These are phyloP conservation scores for Heteromyza rotundicornis DNA, from an alignment of 2,888 invertebrate genomes.

Conservation along the genomic window DNA sequence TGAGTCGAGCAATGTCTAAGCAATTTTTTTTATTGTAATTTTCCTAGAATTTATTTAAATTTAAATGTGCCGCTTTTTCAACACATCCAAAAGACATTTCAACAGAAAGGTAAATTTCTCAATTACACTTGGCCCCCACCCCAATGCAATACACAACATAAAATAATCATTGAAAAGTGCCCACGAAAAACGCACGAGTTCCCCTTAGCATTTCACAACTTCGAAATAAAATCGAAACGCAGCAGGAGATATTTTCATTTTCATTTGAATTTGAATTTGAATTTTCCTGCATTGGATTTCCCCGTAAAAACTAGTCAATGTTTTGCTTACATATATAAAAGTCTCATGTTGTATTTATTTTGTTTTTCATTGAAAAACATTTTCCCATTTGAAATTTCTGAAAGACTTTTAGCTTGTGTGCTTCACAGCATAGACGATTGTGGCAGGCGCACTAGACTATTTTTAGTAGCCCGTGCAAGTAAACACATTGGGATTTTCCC, in stretches of 20 bases:
- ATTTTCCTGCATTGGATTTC: slow-evolving; percentile 39
- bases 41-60: too few species aligned
- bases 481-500: too few species aligned
- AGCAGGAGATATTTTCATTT: slow-evolving; percentile 52
- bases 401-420: too few species aligned
- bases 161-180: slow-evolving; percentile 44
- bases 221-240: slow-evolving; percentile 38
- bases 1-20: too few species aligned
- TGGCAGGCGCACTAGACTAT: too few species aligned
- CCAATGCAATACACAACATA: slow-evolving; percentile 27
- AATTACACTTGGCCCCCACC: neutral
- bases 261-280: slow-evolving; percentile 34
- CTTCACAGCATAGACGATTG: too few species aligned
- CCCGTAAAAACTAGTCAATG: slow-evolving; percentile 30
- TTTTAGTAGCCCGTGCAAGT: too few species aligned
- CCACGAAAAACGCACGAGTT: slow-evolving; percentile 32
- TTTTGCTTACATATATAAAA: slow-evolving; percentile 24
- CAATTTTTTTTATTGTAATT: too few species aligned
- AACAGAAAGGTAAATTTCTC: too few species aligned
- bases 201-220: slow-evolving; percentile 20
- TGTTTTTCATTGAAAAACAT: slow-evolving; percentile 44
- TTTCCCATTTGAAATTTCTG: too few species aligned
- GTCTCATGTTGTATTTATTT: slow-evolving; percentile 38
- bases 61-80: too few species aligned
- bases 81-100: too few species aligned